Evolutionary conservation across 2,113 vertebrate species (phyloP), one percentile per base, ranked within the genome.

Genomic region (Epinephelus fuscoguttatus): DNA sequence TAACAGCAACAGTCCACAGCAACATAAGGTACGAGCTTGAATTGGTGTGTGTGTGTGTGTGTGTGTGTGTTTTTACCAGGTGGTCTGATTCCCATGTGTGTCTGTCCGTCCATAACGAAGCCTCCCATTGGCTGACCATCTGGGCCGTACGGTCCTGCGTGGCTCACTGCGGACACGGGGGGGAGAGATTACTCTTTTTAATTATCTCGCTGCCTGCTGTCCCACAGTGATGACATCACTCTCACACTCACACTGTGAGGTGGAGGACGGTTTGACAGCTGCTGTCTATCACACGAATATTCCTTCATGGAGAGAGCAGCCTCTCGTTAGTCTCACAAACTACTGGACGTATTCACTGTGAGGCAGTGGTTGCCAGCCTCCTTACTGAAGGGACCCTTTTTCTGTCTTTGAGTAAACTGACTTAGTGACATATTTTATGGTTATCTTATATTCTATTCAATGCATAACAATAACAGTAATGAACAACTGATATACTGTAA

Each of bases 41-140:
- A 37, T 37, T 37, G 33, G 45, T 50, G 57, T 37, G 49, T 55
- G 49, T 75, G 60, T 66, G 61, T 61, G 23, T 66, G 77, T 52
- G 77, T 63, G 50, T 75, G 59, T 68, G 73, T 72, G 80, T 60
- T 45, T 76, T 96, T 97, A 99, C 98, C 98, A 96, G 97, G 96
- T 1, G 97, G 97, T 96, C 97, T 96, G 95, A 99, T 97, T 93
- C 97, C 97, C 97, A 99, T 97, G 94, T 98, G 97, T 88, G 98
- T 97, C 90, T 98, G 98, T 84, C 97, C 96, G 0, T 99, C 98
- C 97, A 99, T 97, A 90, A 98, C 97, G 8, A 99, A 99, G 75
- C 97, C 96, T 95, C 97, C 97, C 97, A 99, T 97, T 1, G 97
- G 97, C 91, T 98, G 98, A 90, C 97, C 97, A 0, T 99, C 97